Evolutionary conservation across 2,113 vertebrate genomes (phyloP).

Genomic region (Sceloporus tristichus): DNA sequence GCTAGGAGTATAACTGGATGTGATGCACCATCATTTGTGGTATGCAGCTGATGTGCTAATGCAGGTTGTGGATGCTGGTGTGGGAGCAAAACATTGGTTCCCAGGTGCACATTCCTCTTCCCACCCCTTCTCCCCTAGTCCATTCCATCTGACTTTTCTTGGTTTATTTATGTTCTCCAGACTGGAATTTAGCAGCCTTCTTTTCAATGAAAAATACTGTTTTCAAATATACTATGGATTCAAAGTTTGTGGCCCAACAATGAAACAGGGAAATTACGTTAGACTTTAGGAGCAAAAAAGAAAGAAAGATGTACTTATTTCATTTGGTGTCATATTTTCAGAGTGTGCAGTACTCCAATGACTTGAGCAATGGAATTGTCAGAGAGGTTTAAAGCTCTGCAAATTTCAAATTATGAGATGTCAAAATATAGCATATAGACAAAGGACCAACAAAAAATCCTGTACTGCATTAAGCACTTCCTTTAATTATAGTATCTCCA

Average conservation of each 20-base stretch:
- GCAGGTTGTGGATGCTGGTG: too few relatives aligned
- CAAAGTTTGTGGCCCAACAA: constrained; percentile 27
- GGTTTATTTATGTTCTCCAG: neutral
- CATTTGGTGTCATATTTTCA: constrained; percentile 17
- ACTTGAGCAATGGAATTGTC: constrained; percentile 49
- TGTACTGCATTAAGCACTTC: constrained; percentile 62
- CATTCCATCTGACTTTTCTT: neutral
- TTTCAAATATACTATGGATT: accelerated
- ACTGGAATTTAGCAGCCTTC: neutral
- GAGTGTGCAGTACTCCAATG: constrained; percentile 45
- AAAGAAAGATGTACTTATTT: constrained; percentile 33
- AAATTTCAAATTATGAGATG: constrained; percentile 55
- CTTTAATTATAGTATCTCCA: constrained; percentile 62
- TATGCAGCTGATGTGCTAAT: too few relatives aligned
- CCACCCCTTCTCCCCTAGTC: too few relatives aligned
- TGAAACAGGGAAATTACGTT: constrained; percentile 1
- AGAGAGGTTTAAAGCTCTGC: constrained; percentile 44
- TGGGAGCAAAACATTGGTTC: too few relatives aligned
- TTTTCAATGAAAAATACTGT: neutral
- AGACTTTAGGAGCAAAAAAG: neutral
- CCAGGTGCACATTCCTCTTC: too few relatives aligned
- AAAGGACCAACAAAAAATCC: constrained; percentile 53
- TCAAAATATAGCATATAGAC: constrained; percentile 54
- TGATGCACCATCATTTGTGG: too few relatives aligned
- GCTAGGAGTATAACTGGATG: too few relatives aligned